Base-by-base conservation (phyloP, 2,113 vertebrate genomes). In the Chinchilla lanigera region DNA sequence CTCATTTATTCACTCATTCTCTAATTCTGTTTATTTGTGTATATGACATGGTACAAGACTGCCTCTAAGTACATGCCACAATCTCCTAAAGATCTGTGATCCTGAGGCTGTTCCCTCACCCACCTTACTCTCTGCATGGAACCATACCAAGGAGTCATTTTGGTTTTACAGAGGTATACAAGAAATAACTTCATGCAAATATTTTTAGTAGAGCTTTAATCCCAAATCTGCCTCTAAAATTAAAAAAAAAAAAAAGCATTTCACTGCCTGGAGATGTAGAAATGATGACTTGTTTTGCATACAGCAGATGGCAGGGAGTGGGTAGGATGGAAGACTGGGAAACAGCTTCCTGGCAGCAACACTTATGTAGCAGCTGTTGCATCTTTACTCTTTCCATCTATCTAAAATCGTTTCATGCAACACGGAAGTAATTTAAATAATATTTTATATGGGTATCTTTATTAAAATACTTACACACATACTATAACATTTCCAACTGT, bases 261-360 rank as follows among this genome's bases (percentile, higher is more conserved):
- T 93, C 97, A 98, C 95, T 93, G 98, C 98, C 98, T 99, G 99
- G 99, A 98, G 99, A 99, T 98, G 98, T 98, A 99, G 99, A 99
- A 99, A 99, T 98, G 98, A 98, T 97, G 86, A 98, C 98, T 99
- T 99, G 98, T 99, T 99, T 99, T 99, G 99, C 99, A 99, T 98
- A 99, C 98, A 99, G 99, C 99, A 99, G 99, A 99, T 99, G 99
- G 99, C 98, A 99, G 98, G 98, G 99, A 99, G 99, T 98, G 98
- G 98, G 98, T 98, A 98, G 99, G 98, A 99, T 98, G 98, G 98
- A 98, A 98, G 97, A 98, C 96, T 96, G 65, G 97, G 97, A 98
- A 92, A 98, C n/a, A 98, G 98, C 97, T 98, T 98, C 97, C 98
- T 98, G 97, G 98, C 93, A 97, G 98, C 73, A 14, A 97, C 98